Percentiles rank a stretch among this genome's conserved stretches.
Conservation (phyloP, 2,888 invertebrate species). For the Eumacrocentrus americanus region DNA sequence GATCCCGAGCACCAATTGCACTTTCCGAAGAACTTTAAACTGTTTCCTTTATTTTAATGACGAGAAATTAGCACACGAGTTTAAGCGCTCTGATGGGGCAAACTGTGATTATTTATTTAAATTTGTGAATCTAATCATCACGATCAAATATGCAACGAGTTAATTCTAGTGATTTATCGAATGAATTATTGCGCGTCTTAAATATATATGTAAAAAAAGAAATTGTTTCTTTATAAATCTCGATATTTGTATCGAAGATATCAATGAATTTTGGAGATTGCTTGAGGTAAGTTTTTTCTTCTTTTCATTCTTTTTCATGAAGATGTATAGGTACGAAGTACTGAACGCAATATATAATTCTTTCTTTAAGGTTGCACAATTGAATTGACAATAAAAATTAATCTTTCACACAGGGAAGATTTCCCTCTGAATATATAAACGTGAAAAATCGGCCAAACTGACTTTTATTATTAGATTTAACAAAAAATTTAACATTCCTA, state of each 20-base stretch:
- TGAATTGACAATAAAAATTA: background rate
- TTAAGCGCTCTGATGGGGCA: slow-evolving; percentile 1
- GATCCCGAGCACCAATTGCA: slow-evolving; percentile 56
- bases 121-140: slow-evolving; percentile 11
- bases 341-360: background rate
- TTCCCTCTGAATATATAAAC: slow-evolving; percentile 9
- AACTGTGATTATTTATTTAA: slow-evolving; percentile 30
- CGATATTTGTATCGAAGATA: too few relatives aligned
- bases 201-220: too few relatives aligned
- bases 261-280: too few relatives aligned
- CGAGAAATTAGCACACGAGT: background rate
- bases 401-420: background rate
- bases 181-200: background rate
- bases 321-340: background rate
- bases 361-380: too few relatives aligned
- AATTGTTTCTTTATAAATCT: too few relatives aligned
- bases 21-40: slow-evolving; percentile 56
- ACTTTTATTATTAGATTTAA: slow-evolving; percentile 5
- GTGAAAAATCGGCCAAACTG: slow-evolving; percentile 16
- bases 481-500: background rate
- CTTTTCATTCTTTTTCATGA: background rate
- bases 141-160: slow-evolving; percentile 24
- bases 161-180: slow-evolving; percentile 25
- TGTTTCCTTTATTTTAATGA: background rate
- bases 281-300: background rate